phyloP scores from a whole-genome alignment of 2,113 vertebrate genomes.

The Panthera leo region DNA sequence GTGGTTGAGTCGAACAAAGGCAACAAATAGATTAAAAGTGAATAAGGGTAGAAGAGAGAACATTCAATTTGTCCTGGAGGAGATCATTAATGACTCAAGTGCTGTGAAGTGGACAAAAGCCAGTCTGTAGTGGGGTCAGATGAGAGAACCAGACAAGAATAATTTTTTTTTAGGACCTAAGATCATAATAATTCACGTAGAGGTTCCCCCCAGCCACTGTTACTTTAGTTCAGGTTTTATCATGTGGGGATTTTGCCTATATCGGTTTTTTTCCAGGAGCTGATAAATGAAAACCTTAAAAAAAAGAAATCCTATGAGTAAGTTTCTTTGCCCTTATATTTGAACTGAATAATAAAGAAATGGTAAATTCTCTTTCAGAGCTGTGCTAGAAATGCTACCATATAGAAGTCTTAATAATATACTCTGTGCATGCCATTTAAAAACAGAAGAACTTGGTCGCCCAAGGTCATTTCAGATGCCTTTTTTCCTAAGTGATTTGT shows the following conservation, averaged over 20 bases:
- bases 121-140: slow-evolving; percentile 68
- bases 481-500: slow-evolving; percentile 74
- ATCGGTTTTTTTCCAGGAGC: slow-evolving; percentile 30
- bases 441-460: slow-evolving; percentile 74
- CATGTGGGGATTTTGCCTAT: slow-evolving; percentile 68
- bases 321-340: slow-evolving; percentile 76
- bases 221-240: slow-evolving; percentile 65
- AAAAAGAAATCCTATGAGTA: slow-evolving; percentile 67
- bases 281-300: slow-evolving; percentile 72
- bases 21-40: slow-evolving; percentile 67
- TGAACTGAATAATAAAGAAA: slow-evolving; percentile 78
- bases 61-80: slow-evolving; percentile 55
- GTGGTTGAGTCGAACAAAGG: slow-evolving; percentile 64
- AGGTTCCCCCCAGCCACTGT: neutral
- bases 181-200: slow-evolving; percentile 70
- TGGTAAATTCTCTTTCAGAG: slow-evolving; percentile 58
- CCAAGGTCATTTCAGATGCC: slow-evolving; percentile 76
- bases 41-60: neutral
- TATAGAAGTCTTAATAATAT: slow-evolving; percentile 72
- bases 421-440: slow-evolving; percentile 40
- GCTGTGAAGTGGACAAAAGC: slow-evolving; percentile 78
- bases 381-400: slow-evolving; percentile 29
- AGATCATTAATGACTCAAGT: slow-evolving; percentile 72
- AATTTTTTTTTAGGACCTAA: slow-evolving; percentile 64
- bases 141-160: slow-evolving; percentile 67